These are phyloP conservation scores for Sacculina carcini DNA, from an alignment of 2,888 invertebrate species.

Conservation along the genomic window DNA sequence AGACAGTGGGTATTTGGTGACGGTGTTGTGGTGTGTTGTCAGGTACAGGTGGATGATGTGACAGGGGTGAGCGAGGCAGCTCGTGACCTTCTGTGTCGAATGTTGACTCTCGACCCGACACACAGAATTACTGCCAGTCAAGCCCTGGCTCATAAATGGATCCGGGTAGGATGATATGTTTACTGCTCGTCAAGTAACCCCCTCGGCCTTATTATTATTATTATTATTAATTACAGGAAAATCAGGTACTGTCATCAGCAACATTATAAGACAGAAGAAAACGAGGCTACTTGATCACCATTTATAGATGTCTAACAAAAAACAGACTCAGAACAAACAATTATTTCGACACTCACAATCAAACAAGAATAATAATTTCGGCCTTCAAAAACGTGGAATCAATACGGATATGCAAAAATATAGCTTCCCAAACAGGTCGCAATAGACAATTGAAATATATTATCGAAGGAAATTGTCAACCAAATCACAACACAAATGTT, in stretches of 20 bases:
- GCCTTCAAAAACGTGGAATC: too few relatives aligned
- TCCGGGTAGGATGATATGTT: slow-evolving; percentile 39
- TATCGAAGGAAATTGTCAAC: too few relatives aligned
- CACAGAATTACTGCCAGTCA: slow-evolving; percentile 83
- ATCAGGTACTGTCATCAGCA: neutral
- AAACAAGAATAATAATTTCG: too few relatives aligned
- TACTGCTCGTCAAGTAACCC: slow-evolving; percentile 1
- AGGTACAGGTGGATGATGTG: slow-evolving; percentile 76
- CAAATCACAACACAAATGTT: too few relatives aligned
- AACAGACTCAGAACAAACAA: too few relatives aligned
- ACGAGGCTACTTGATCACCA: too few relatives aligned
- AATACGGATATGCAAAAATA: too few relatives aligned
- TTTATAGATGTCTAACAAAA: too few relatives aligned
- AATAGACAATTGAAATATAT: too few relatives aligned
- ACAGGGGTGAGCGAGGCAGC: slow-evolving; percentile 75
- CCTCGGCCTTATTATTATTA: slow-evolving; percentile 1
- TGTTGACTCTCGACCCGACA: slow-evolving; percentile 74
- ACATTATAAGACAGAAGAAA: too few relatives aligned
- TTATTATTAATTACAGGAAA: neutral
- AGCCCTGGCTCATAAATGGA: slow-evolving; percentile 87
- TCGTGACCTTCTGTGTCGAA: slow-evolving; percentile 75
- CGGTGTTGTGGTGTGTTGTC: slow-evolving; percentile 14
- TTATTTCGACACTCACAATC: too few relatives aligned
- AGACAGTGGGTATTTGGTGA: neutral
- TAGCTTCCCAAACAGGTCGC: too few relatives aligned